These are phyloP conservation scores for Standfussiana lucernea DNA, from an alignment of 2,888 invertebrate genomes.

Conservation along the genomic window DNA sequence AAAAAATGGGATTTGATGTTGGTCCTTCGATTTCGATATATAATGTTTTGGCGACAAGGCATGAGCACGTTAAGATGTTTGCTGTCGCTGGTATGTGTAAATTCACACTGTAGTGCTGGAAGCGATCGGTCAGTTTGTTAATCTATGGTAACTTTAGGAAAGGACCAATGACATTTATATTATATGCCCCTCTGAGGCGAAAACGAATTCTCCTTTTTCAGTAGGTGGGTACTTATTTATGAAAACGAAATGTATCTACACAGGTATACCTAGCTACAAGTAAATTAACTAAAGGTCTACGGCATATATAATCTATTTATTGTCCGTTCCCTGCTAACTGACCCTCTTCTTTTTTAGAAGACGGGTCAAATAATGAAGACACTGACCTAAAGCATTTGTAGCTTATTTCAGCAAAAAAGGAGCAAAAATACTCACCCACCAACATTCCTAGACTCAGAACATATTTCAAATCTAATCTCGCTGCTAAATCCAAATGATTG, in stretches of 20 bases:
- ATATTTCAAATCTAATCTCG: slow-evolving; percentile 13
- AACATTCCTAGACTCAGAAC: slow-evolving; percentile 12
- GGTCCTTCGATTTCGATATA: slow-evolving; percentile 6
- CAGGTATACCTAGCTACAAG: background rate
- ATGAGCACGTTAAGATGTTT: slow-evolving; percentile 8
- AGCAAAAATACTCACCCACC: background rate
- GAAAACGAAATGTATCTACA: background rate
- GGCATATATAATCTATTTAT: background rate
- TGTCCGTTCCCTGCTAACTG: background rate
- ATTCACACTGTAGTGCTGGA: slow-evolving; percentile 9
- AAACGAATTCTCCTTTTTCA: background rate
- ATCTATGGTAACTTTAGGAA: background rate
- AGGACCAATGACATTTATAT: background rate
- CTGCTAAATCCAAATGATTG: slow-evolving; percentile 16
- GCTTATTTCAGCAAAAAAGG: background rate
- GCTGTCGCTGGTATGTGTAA: background rate
- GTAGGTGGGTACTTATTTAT: background rate
- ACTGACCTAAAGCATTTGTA: background rate
- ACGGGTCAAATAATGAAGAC: background rate
- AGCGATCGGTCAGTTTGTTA: background rate
- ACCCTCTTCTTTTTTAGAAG: background rate
- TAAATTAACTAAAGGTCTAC: background rate
- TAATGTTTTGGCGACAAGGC: slow-evolving; percentile 26
- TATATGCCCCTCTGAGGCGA: background rate
- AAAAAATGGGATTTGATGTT: slow-evolving; percentile 19